Evolutionary conservation across 2,113 vertebrate genomes (phyloP).

Genomic region (Terrapene triunguis): DNA sequence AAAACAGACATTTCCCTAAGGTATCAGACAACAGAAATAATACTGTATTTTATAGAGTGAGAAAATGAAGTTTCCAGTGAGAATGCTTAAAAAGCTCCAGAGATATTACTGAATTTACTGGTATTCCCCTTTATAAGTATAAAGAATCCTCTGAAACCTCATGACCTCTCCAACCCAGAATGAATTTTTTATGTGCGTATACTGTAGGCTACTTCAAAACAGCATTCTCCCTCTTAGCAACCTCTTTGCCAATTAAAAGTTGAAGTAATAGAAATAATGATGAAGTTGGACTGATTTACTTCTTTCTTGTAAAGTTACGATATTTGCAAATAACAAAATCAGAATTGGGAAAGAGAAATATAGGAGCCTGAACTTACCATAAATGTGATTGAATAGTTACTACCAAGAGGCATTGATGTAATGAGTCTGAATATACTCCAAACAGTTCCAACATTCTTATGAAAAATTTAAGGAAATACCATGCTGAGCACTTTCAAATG

Average conservation of each 20-base stretch:
- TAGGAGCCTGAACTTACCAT: neutral
- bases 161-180: neutral
- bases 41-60: neutral
- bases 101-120: neutral
- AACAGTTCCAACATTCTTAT: slow-evolving; percentile 37
- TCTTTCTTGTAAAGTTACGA: neutral
- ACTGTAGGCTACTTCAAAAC: neutral
- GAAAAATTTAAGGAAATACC: slow-evolving; percentile 43
- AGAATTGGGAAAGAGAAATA: neutral
- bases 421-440: slow-evolving; percentile 45
- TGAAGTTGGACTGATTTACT: neutral
- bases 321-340: neutral
- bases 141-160: neutral
- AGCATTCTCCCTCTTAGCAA: neutral
- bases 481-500: slow-evolving; percentile 13
- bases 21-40: neutral
- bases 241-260: neutral
- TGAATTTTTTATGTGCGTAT: neutral
- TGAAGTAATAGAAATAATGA: neutral
- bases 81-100: neutral
- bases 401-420: slow-evolving; percentile 3
- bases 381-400: neutral
- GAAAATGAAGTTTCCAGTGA: slow-evolving; percentile 4
- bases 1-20: neutral
- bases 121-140: neutral